Evolutionary conservation across 2,113 vertebrate species (phyloP), one percentile per base, ranked within the genome.

Genomic region (Pollimyrus isidori): DNA sequence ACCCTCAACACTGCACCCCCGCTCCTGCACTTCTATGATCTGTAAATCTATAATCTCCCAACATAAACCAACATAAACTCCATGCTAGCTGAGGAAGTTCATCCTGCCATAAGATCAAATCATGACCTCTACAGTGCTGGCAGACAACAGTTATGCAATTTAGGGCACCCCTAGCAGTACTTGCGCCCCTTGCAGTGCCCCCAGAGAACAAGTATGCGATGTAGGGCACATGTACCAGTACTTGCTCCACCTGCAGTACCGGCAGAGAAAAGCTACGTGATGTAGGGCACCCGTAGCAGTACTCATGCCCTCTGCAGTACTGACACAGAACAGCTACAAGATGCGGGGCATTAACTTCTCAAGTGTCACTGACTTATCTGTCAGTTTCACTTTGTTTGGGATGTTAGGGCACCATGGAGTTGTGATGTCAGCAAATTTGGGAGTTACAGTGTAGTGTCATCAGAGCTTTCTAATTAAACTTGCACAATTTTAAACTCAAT

Each of bases 301-400:
- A 58, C 6, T 58, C 0, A 0, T 9, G 0, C 0, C 56, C 56
- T 0, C 5, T 58, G 53, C 2, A 58, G 56, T 21, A 0, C 1
- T 1, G 1, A 15, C 15, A 53, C 3, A 53, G 52, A 19, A 53
- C 52, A 53, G 52, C 52, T 21, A 56, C 0, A 0, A 0, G 19
- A 23, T 56, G 19, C 7, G 23, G 53, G 19, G 53, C 23, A 35
- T 35, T 35, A 35, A 35, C 35, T 35, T 35, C 35, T 35, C 35
- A 35, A 35, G 35, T 35, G 35, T 35, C 35, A 35, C 35, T 35
- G 35, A 35, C 35, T 35, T 62, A 62, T 19, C 19, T 62, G 56
- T 23, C 56, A 62, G 21, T 62, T n/a, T 62, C 21, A n/a, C 58
- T 62, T 62, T 62, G 58, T 62, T 62, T 62, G 58, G 21, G 58